Conservation (phyloP, 2,888 invertebrate species). For the Drosophila monieri region DNA sequence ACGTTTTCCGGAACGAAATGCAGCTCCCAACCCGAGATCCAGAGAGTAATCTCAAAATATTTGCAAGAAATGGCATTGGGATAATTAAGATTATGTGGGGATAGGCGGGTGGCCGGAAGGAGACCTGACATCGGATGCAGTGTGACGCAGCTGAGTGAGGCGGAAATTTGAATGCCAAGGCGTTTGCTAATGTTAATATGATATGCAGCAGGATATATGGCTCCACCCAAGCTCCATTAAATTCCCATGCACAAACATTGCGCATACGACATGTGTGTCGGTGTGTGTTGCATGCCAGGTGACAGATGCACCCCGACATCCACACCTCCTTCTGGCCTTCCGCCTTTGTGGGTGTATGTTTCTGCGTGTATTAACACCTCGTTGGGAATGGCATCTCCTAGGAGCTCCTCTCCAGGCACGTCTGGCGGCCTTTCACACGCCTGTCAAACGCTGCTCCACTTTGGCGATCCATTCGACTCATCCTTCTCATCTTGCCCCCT, state of each 20-base stretch:
- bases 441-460: conserved; percentile 43
- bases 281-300: conserved; percentile 26
- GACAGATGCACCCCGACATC: conserved; percentile 43
- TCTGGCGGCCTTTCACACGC: conserved; percentile 43
- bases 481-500: conserved; percentile 6
- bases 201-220: conserved; percentile 42
- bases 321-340: not conserved
- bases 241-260: conserved; percentile 50
- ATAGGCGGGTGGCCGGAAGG: not conserved
- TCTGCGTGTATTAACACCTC: conserved; percentile 63
- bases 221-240: conserved; percentile 42
- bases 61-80: conserved; percentile 56
- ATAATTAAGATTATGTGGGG: conserved; percentile 60
- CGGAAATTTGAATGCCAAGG: conserved; percentile 75
- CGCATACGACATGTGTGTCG: conserved; percentile 42
- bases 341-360: not conserved
- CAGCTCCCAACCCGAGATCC: not conserved
- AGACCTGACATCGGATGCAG: conserved; percentile 7
- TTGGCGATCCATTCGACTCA: conserved; percentile 5
- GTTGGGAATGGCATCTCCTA: conserved; percentile 41
- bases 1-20: conserved; percentile 48
- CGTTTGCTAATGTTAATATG: conserved; percentile 48
- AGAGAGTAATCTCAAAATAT: conserved; percentile 51
- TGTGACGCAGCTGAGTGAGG: conserved; percentile 6
- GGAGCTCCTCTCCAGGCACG: conserved; percentile 33